Conservation (phyloP, 2,113 vertebrate genomes). For the Lophochroa leadbeateri region DNA sequence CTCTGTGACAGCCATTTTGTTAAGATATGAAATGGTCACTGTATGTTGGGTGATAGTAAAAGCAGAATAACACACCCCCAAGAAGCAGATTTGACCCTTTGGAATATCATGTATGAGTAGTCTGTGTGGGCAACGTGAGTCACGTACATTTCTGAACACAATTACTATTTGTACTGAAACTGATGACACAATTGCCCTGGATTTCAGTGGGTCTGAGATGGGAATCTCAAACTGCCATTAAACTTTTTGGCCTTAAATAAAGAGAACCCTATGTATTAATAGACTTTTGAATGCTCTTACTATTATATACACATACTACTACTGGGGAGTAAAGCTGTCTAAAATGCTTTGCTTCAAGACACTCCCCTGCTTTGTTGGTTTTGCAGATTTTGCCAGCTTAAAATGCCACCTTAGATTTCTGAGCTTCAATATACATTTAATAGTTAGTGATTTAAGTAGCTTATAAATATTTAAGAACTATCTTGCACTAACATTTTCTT, state of each 20-base stretch:
- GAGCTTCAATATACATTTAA: not conserved
- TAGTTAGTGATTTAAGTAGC: not conserved
- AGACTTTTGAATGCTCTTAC: not conserved
- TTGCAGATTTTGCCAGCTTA: not conserved
- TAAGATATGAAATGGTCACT: not conserved
- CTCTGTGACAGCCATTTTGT: not conserved
- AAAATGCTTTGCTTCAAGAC: not conserved
- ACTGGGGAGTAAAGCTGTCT: not conserved
- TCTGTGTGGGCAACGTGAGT: not conserved
- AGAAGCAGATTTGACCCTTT: not conserved
- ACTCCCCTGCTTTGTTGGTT: not conserved
- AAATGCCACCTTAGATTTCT: not conserved
- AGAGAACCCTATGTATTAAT: too few species aligned
- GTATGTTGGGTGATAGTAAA: not conserved
- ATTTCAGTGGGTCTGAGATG: not conserved
- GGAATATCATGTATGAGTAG: not conserved
- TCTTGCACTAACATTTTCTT: not conserved
- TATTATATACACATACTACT: fast-evolving
- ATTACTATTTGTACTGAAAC: not conserved
- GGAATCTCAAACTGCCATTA: not conserved
- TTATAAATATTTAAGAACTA: not conserved
- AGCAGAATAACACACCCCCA: not conserved
- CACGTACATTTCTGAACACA: not conserved
- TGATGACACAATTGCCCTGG: not conserved
- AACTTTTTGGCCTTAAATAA: not conserved